Evolutionary conservation across 2,113 vertebrate genomes (phyloP).

Genomic region (Halcyon malimbica): DNA sequence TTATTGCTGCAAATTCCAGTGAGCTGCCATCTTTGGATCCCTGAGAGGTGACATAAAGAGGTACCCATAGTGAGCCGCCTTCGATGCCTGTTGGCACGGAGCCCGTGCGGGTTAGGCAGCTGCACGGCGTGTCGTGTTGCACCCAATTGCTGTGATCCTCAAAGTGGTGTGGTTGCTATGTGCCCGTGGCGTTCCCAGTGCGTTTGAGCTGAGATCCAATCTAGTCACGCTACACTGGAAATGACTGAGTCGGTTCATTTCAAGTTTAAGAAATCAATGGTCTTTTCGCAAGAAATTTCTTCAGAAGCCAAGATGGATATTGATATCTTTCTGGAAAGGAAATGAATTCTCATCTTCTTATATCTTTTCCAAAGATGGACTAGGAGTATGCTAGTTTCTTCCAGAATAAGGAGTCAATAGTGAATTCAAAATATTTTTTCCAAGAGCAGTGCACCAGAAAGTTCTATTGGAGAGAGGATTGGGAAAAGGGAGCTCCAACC

Average conservation of each 20-base stretch:
- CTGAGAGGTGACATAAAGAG: fast-evolving
- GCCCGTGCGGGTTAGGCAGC: background rate
- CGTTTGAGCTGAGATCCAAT: fast-evolving
- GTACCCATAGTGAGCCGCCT: fast-evolving
- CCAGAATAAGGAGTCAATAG: background rate
- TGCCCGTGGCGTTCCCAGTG: background rate
- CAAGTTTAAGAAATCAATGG: background rate
- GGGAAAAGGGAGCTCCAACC: background rate
- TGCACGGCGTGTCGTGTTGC: fast-evolving
- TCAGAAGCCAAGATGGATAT: background rate
- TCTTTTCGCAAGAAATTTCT: background rate
- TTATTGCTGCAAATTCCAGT: background rate
- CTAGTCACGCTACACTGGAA: background rate
- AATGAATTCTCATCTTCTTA: background rate
- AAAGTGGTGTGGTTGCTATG: background rate
- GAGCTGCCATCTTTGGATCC: background rate
- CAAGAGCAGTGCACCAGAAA: background rate
- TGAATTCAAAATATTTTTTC: background rate
- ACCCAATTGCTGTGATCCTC: background rate
- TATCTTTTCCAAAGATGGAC: background rate
- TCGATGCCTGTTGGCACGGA: background rate
- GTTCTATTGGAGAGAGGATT: background rate
- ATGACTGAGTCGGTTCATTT: background rate
- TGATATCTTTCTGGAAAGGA: background rate
- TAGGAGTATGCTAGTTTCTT: background rate